phyloP scores from a whole-genome alignment of 2,113 vertebrate species.

The Dinomys branickii region DNA sequence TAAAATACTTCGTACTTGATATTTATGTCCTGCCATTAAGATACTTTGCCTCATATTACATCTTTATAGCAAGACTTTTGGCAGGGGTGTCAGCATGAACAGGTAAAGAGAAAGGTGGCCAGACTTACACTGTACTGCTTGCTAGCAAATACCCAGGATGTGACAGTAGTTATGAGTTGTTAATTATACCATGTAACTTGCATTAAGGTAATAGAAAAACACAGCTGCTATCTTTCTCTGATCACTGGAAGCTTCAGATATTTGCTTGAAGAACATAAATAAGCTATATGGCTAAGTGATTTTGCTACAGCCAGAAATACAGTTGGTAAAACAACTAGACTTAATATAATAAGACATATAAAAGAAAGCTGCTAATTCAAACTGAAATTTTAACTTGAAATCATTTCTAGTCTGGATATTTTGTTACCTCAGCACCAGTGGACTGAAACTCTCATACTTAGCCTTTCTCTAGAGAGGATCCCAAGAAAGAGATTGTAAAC shows the following conservation, averaged over 20 bases:
- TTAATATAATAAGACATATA: not conserved
- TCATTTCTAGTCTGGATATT: not conserved
- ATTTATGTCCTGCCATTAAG: not conserved
- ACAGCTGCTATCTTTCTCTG: not conserved
- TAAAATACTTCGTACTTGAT: not conserved
- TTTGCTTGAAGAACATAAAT: not conserved
- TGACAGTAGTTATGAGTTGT: not conserved
- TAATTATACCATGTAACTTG: not conserved
- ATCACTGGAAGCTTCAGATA: not conserved
- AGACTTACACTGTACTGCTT: not conserved
- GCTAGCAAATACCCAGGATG: not conserved
- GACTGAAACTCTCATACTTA: not conserved
- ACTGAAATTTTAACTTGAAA: not conserved
- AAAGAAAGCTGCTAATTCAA: not conserved
- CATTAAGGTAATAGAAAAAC: not conserved
- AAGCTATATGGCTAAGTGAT: not conserved
- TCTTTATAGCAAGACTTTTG: not conserved
- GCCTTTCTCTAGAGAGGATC: not conserved
- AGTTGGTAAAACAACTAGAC: not conserved
- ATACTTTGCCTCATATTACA: not conserved
- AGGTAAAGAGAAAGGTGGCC: not conserved
- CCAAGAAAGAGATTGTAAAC: not conserved
- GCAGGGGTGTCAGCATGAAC: not conserved
- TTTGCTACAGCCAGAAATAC: not conserved
- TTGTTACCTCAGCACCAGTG: not conserved